Evolutionary conservation across 2,888 invertebrate genomes (phyloP), one percentile per base, ranked within the genome.

Genomic region (Nebria salina): DNA sequence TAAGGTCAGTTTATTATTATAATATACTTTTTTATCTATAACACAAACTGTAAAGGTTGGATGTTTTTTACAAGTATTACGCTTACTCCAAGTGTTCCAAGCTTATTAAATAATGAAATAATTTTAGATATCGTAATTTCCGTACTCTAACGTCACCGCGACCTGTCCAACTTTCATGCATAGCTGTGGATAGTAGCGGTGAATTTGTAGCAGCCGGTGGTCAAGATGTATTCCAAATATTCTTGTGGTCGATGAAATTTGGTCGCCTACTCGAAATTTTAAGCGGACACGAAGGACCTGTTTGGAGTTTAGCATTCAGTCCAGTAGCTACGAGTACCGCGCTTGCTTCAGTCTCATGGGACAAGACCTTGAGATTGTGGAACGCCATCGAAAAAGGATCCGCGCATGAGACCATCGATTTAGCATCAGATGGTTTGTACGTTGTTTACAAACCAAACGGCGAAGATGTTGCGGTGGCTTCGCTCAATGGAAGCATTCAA

Each of bases 161-260:
- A 74, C 95, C 97, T 0, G 96, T 96, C 0, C 99, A 99, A 89
- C 97, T 99, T 88, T 93, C 95, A 11, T 96, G 97, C 87, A 92
- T 97, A 0, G 94, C 96, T 0, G 89, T 99, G 9, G 99, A 99
- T 89, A 90, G 93, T 2, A 96, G 95, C 85, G 95, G 97, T 15
- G 98, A 99, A 87, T 92, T 99, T 83, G 94, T 99, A 66, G 97
- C 96, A 13, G 98, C 99, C 5, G 98, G 98, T 0, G 97, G 97
- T 0, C 95, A 96, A 86, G 98, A 99, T 88, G 93, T 95, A 41
- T 99, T 98, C 89, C 97, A 98, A 86, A 95, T 99, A 83, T 99
- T 93, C 90, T 90, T 99, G 25, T 99, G 99, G 99, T 97, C 97
- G 5, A 91, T 99, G 86, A 96, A 98, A 90, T 94, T 96, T 72